Evolutionary conservation across 2,797 vertebrate species (phyloP).

Genomic region (Acanthiza pusilla): DNA sequence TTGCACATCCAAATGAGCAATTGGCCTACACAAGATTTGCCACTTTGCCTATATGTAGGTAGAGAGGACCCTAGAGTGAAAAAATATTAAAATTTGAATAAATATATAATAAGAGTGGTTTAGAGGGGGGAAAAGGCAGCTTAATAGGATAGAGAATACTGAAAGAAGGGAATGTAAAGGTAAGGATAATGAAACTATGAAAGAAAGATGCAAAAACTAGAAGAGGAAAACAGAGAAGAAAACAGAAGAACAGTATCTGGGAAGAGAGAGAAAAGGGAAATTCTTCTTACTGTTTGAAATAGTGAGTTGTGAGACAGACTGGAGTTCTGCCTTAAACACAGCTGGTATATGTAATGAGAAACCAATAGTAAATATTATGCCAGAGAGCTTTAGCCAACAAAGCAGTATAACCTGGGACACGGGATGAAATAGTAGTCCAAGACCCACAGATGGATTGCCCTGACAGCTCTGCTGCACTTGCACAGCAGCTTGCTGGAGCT

Average conservation of each 20-base stretch:
- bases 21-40: not conserved
- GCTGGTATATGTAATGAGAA: not conserved
- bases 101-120: not conserved
- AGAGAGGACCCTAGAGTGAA: not conserved
- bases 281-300: not conserved
- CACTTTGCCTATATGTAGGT: not conserved
- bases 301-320: not conserved
- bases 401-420: not conserved
- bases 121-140: not conserved
- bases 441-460: not conserved
- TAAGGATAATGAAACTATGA: not conserved
- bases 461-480: not conserved
- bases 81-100: not conserved
- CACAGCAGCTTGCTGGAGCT: not conserved
- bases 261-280: not conserved
- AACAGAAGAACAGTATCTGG: not conserved
- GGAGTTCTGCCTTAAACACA: not conserved
- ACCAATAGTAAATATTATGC: not conserved
- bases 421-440: not conserved
- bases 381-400: not conserved
- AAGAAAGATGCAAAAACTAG: not conserved
- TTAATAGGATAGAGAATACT: not conserved
- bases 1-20: not conserved
- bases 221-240: not conserved
- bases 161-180: not conserved